Base-by-base conservation (phyloP, 2,888 invertebrate species). In the Lacanobia oleracea region DNA sequence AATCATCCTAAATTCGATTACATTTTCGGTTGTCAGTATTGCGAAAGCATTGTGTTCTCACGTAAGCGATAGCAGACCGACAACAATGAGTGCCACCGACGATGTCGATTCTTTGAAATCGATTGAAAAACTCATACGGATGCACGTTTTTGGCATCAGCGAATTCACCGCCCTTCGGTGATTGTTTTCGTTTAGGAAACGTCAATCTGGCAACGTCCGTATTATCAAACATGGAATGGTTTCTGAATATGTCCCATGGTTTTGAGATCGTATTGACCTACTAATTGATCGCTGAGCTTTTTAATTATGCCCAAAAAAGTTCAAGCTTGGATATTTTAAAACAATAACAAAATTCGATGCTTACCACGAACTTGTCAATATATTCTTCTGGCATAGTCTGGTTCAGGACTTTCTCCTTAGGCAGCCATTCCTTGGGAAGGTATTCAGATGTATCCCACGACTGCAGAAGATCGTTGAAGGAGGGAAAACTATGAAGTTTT, bases 141-240 rank as follows among this genome's bases (percentile, higher is more conserved):
- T 95, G 95, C 95, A 96, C 95, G 95, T 95, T 94, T 94, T 94
- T 92, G 93, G 91, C 92, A 93, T 95, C 95, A 95, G 95, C 95
- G 91, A 92, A 94, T 93, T 93, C 89, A 88, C 91, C 91, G 93
- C 93, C 91, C 90, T 90, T 90, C 91, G 89, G 88, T 93, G 89
- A 92, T 92, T 91, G 90, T 91, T 90, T 90, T 91, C 88, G 79
- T 88, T 90, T 88, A 86, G 87, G 89, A 86, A 89, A 89, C 87
- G 84, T 83, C 87, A 87, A 89, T 89, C 87, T 86, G 83, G 75
- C 82, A 83, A 82, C 82, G 79, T 83, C 75, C 84, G 71, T 86
- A 66, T 80, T 79, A 82, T 85, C 74, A 80, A 76, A 80, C 68
- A 67, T 51, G 7, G 51, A 57, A 73, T 72, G 67, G 37, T 73